These are phyloP conservation scores for Chinchilla lanigera DNA, from an alignment of 2,113 vertebrate genomes.

Conservation along the genomic window DNA sequence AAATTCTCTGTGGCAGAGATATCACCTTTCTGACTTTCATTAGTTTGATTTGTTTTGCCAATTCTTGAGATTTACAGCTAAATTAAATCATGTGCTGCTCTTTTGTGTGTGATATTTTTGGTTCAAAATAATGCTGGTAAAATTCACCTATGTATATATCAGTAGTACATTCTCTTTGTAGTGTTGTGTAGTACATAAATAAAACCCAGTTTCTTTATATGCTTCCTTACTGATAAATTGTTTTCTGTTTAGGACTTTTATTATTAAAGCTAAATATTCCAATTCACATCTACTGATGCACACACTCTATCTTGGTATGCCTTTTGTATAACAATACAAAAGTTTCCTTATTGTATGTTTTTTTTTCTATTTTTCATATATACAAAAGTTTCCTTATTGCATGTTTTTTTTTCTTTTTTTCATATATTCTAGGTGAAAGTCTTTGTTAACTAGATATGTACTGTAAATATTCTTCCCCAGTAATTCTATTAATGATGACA, in stretches of 20 bases:
- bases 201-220: background rate
- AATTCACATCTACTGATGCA: background rate
- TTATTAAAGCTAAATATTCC: background rate
- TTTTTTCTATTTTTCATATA: too few species aligned
- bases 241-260: background rate
- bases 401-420: background rate
- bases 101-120: background rate
- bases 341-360: too few species aligned
- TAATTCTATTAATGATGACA: background rate
- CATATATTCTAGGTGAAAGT: background rate
- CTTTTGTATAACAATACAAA: too few species aligned
- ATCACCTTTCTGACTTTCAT: background rate
- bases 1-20: background rate
- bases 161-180: background rate
- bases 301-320: background rate
- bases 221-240: background rate
- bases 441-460: background rate
- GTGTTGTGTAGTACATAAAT: background rate
- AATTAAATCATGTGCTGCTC: background rate
- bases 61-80: background rate
- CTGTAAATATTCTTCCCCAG: background rate
- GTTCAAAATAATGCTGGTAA: background rate
- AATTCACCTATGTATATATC: background rate
- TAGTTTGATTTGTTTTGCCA: background rate
- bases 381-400: too few species aligned